Conservation (phyloP, 2,797 vertebrate species). For the Rhinichthys osculus region DNA sequence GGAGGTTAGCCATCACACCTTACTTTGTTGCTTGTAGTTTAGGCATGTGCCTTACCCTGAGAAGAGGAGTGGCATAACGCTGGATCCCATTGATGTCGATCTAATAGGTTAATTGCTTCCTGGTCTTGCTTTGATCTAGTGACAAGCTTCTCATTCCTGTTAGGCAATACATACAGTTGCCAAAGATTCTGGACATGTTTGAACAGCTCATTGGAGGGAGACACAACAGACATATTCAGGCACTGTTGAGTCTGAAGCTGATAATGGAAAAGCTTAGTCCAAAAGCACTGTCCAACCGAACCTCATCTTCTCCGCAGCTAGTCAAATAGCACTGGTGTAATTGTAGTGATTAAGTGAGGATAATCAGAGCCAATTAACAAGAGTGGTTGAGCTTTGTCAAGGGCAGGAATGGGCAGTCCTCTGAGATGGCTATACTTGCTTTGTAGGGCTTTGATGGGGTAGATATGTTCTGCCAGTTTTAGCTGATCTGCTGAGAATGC, state of each 20-base stretch:
- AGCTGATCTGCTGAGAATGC: not conserved
- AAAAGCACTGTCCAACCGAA: conserved; percentile 23
- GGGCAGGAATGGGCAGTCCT: not conserved
- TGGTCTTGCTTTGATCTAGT: conserved; percentile 13
- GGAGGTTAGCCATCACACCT: not conserved
- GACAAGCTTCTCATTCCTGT: not conserved
- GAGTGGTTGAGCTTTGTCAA: not conserved
- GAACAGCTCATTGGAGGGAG: not conserved
- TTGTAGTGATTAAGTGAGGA: conserved; percentile 3
- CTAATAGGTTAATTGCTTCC: not conserved
- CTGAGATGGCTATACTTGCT: not conserved
- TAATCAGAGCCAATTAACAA: not conserved
- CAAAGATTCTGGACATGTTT: not conserved
- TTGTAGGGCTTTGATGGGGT: not conserved
- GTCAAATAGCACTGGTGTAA: not conserved
- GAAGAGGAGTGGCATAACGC: not conserved
- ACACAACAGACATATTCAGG: not conserved
- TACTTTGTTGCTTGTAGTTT: not conserved
- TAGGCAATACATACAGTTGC: not conserved
- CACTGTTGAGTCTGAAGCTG: not conserved
- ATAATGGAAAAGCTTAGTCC: not conserved
- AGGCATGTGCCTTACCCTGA: not conserved
- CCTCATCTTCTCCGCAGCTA: not conserved
- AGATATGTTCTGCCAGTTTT: not conserved
- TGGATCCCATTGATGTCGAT: not conserved